phyloP scores from a whole-genome alignment of 2,113 vertebrate genomes.

The Oostethus manadensis region DNA sequence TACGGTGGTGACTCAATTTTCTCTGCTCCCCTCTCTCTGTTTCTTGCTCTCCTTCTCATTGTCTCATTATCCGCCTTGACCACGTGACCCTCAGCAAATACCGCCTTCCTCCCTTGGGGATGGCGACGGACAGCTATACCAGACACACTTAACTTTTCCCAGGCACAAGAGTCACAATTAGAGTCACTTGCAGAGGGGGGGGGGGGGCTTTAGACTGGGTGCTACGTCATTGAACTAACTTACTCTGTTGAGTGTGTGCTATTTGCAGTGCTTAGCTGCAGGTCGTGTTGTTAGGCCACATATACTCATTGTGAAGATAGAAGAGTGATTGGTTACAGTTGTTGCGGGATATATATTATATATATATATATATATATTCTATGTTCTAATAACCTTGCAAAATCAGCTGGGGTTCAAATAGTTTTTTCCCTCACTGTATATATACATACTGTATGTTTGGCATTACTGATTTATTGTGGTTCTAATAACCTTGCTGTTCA shows the following conservation, averaged over 20 bases:
- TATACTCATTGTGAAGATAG: background rate
- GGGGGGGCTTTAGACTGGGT: background rate
- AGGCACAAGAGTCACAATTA: background rate
- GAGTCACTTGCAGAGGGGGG: background rate
- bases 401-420: too few species aligned
- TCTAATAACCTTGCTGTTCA: too few species aligned
- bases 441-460: too few species aligned
- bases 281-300: background rate
- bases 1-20: conserved; percentile 66
- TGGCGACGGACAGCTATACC: background rate
- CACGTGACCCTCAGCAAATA: conserved; percentile 21
- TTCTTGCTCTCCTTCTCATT: too few species aligned
- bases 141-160: conserved; percentile 13
- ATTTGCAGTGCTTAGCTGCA: background rate
- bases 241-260: background rate
- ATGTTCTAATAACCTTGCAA: too few species aligned
- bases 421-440: too few species aligned
- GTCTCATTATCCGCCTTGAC: conserved; percentile 13
- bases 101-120: conserved; percentile 4
- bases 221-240: background rate
- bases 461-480: too few species aligned
- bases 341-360: background rate
- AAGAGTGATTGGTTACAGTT: background rate
- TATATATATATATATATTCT: too few species aligned
- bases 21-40: conserved; percentile 4